phyloP scores from a whole-genome alignment of 2,797 vertebrate genomes.

The Gymnoscopelus braueri region DNA sequence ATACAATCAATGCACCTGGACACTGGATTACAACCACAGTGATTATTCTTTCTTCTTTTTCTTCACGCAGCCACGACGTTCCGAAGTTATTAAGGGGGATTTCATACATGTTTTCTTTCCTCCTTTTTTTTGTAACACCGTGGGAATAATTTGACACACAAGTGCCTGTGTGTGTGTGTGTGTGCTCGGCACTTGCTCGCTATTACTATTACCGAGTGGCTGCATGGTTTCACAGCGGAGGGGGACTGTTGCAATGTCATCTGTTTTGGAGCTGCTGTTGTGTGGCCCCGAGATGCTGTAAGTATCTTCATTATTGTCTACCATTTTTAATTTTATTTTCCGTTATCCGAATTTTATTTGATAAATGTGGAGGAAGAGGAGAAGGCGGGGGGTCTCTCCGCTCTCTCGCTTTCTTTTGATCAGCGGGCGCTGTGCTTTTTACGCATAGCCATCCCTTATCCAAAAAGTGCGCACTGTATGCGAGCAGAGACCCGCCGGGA shows the following conservation, averaged over 20 bases:
- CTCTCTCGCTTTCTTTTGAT: slow-evolving; percentile 10
- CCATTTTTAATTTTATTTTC: neutral
- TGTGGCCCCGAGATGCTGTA: slow-evolving; percentile 94
- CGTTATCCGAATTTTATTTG: neutral
- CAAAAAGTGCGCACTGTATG: slow-evolving; percentile 62
- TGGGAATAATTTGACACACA: slow-evolving; percentile 73
- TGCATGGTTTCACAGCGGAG: slow-evolving; percentile 76
- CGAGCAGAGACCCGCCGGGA: no score
- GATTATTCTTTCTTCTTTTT: slow-evolving; percentile 48
- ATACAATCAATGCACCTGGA: slow-evolving; percentile 38
- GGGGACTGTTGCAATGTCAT: slow-evolving; percentile 90
- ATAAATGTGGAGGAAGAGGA: neutral
- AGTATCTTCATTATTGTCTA: slow-evolving; percentile 78
- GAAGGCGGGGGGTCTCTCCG: slow-evolving; percentile 3
- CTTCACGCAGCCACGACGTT: slow-evolving; percentile 49
- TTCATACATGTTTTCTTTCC: slow-evolving; percentile 49
- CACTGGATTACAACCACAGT: slow-evolving; percentile 80
- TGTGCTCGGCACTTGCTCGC: no score
- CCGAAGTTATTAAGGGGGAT: slow-evolving; percentile 76
- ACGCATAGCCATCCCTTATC: slow-evolving; percentile 59
- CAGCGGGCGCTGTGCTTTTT: slow-evolving; percentile 42
- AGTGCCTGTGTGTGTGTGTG: slow-evolving; percentile 50
- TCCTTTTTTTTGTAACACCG: slow-evolving; percentile 52
- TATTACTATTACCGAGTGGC: slow-evolving; percentile 47
- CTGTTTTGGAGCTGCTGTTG: slow-evolving; percentile 82